A percentile compares a stretch with the other conserved stretches of the same genome.
Conservation (phyloP, 2,888 invertebrate genomes). For the Chloroclystis v-ata region DNA sequence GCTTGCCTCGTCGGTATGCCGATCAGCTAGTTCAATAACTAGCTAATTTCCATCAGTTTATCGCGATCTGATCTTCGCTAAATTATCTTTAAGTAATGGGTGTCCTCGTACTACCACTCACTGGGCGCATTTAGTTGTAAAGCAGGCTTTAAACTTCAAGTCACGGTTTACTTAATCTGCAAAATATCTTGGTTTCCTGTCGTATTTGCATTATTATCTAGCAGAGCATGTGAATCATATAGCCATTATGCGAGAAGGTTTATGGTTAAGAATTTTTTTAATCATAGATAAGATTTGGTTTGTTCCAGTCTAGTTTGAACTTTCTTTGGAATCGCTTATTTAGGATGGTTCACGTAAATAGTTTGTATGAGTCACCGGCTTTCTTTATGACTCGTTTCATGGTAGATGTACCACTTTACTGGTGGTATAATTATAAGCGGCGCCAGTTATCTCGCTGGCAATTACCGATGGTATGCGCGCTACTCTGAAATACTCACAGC, state of each 20-base stretch:
- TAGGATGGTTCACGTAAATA: too few relatives aligned
- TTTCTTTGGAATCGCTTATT: too few relatives aligned
- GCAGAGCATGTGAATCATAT: too few relatives aligned
- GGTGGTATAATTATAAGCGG: constrained; percentile 58
- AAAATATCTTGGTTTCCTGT: too few relatives aligned
- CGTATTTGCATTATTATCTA: too few relatives aligned
- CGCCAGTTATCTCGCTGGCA: constrained; percentile 59
- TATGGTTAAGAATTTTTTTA: too few relatives aligned
- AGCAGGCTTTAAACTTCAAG: background rate
- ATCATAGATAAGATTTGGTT: too few relatives aligned
- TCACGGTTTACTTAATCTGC: too few relatives aligned
- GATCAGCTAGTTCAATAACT: constrained; percentile 29
- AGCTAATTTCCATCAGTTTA: constrained; percentile 54
- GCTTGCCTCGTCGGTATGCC: constrained; percentile 17
- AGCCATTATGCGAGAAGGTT: too few relatives aligned
- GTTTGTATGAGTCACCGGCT: background rate
- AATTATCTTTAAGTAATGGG: constrained; percentile 68
- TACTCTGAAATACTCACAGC: constrained; percentile 16
- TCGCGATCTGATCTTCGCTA: constrained; percentile 55
- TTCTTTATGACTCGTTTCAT: constrained; percentile 2
- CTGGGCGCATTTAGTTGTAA: constrained; percentile 2
- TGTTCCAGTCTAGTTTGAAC: too few relatives aligned
- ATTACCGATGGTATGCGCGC: constrained; percentile 25
- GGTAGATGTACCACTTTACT: constrained; percentile 10
- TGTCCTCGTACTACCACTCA: constrained; percentile 50